A percentile compares a stretch with the other conserved stretches of the same genome.
Conservation (phyloP, 2,113 vertebrate species). For the Daphoenositta chrysoptera region DNA sequence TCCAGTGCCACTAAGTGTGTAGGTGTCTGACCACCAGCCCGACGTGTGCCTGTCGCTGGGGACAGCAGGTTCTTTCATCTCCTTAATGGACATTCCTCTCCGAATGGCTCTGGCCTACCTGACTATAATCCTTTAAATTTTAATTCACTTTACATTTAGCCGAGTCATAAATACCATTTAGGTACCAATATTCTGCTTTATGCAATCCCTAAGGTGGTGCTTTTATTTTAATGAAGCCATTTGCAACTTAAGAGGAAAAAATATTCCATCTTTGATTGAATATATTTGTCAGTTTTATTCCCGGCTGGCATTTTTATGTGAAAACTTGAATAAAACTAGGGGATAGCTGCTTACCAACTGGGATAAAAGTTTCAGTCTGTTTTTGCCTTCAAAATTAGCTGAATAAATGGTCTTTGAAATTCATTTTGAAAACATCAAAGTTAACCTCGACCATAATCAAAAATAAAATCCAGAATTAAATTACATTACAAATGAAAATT, state of each 20-base stretch:
- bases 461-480: conserved; percentile 67
- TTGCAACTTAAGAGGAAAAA: conserved; percentile 93
- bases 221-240: conserved; percentile 99
- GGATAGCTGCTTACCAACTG: conserved; percentile 76
- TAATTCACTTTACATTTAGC: conserved; percentile 99
- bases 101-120: conserved; percentile 92
- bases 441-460: conserved; percentile 60
- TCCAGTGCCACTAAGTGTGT: conserved; percentile 66
- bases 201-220: conserved; percentile 90
- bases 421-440: conserved; percentile 72
- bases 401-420: conserved; percentile 75
- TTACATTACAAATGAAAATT: conserved; percentile 59
- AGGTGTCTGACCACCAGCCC: conserved; percentile 72
- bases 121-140: conserved; percentile 97
- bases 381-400: conserved; percentile 73
- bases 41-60: conserved; percentile 72
- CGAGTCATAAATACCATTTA: conserved; percentile 98
- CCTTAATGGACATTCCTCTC: conserved; percentile 91
- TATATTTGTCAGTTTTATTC: conserved; percentile 95
- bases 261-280: conserved; percentile 86
- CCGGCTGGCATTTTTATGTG: conserved; percentile 91
- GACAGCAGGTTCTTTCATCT: conserved; percentile 87
- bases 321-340: conserved; percentile 83
- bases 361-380: conserved; percentile 76
- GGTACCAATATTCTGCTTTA: conserved; percentile 89